Base-by-base conservation (phyloP, 2,113 vertebrate species). In the Amia ocellicauda region DNA sequence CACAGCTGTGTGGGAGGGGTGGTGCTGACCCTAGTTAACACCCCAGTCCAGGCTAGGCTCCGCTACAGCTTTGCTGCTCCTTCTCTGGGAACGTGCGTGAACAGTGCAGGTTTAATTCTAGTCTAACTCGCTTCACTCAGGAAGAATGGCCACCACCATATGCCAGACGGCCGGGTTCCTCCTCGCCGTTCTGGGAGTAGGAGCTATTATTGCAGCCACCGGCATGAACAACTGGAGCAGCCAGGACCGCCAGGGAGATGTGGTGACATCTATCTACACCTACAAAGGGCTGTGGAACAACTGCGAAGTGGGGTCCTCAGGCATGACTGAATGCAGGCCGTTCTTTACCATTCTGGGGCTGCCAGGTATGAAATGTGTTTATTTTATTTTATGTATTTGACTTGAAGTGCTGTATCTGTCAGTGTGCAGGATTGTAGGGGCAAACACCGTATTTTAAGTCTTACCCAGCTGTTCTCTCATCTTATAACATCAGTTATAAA, bases 151-250 rank as follows among this genome's bases (percentile, higher is more conserved):
- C 0, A 87, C 92, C 47, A 95, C 93, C 0, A 69, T 93, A 71
- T 94, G 90, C 73, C 94, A 97, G 82, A 87, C 87, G 27, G 65
- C 93, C 80, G 94, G 94, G 57, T 94, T 94, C 0, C 1, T 94
- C 50, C 65, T 95, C 43, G 88, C 92, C 0, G 14, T 90, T 17
- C 23, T 94, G 3, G 94, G 94, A 2, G 19, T 90, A 0, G 90
- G 77, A 0, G 91, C 90, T n/a, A 73, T 90, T 55, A 86, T 93
- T 0, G 89, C 88, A 0, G 82, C 94, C 0, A 95, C 94, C 0
- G 90, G 83, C 58, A 95, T 97, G 93, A 90, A 96, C 81, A 91
- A 91, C 74, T 96, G 94, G 94, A 92, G 91, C 54, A 93, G 88
- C 0, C 85, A 97, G 77, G 94, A 97, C 64, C 84, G 93, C 24